These are phyloP conservation scores for Lepeophtheirus nordmannii DNA, from an alignment of 2,888 invertebrate species.

Conservation along the genomic window DNA sequence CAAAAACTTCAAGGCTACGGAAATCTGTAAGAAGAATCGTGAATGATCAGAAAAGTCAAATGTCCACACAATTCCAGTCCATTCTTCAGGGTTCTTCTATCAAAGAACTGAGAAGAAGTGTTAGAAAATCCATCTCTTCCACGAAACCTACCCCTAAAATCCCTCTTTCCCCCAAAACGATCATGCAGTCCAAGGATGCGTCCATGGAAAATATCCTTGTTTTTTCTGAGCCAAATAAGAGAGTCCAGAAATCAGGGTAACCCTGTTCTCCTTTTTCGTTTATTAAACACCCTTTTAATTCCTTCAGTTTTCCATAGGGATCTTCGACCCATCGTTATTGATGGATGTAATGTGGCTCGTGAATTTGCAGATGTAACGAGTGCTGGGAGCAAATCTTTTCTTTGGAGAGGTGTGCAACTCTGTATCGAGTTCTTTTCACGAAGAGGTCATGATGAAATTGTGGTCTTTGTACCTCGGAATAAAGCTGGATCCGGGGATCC, in stretches of 20 bases:
- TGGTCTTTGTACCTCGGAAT: neutral
- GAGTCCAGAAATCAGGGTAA: neutral
- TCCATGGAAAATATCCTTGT: neutral
- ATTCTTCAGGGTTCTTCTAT: neutral
- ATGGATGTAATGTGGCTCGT: constrained; percentile 3
- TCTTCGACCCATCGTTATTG: constrained; percentile 10
- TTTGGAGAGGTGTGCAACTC: neutral
- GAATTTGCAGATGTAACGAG: neutral
- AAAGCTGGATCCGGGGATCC: neutral
- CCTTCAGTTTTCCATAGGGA: neutral
- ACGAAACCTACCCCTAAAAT: neutral
- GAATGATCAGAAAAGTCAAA: neutral
- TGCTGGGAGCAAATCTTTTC: neutral
- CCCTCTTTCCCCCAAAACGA: neutral
- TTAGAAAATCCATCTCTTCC: too few relatives aligned
- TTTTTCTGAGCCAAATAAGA: neutral
- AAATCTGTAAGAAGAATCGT: neutral
- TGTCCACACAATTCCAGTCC: neutral
- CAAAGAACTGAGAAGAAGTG: neutral
- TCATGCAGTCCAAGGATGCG: neutral
- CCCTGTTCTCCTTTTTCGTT: neutral
- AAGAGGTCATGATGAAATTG: constrained; percentile 4
- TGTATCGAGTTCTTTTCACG: neutral
- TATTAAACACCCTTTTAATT: neutral
- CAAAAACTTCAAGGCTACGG: neutral